Base-by-base conservation (phyloP, 1,140 invertebrate species). In the Nixonia krombeini region DNA sequence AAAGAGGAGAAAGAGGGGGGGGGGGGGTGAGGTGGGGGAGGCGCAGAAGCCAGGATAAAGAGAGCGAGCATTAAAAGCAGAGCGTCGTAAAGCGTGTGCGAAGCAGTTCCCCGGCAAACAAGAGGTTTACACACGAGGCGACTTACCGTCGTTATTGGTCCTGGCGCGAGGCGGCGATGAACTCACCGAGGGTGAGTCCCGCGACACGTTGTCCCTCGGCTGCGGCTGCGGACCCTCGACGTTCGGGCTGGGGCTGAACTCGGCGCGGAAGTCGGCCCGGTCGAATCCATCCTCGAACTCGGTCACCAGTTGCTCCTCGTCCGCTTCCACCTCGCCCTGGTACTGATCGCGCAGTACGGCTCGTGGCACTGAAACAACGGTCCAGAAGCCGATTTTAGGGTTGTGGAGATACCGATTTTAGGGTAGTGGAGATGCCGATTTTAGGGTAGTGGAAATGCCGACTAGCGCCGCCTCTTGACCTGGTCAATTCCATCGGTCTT, bases 331-430 rank as follows among this genome's bases (percentile, higher is more conserved):
- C 18, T 88, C 85, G 17, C 90, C 90, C 73, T 93, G 91, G 76
- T 91, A 94, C 65, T 90, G 87, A 61, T 94, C 92, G 64, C 91
- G 91, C 4, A 96, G 82, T 21, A 96, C 93, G 81, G 91, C 91
- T 56, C 93, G 87, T 18, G 93, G 94, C 45, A 96, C 94, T 96
- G 82, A 26, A 86, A 88, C 56, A 42, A 55, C 62, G 72, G 23
- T n/a, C 21, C 8, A 40, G 25, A 51, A 51, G 42, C 4, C 3
- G 12, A 10, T 35, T 42, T 28, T 31, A 38, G 38, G 31, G 37
- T 50, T 33, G 12, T n/a, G n/a, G n/a, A 40, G 25, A 51, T 40
- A 49, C 4, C 3, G 12, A 10, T 35, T 42, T 28, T 31, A 38
- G 38, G 31, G 37, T 50, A 25, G 12, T n/a, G n/a, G n/a, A 40